Conservation (phyloP, 2,113 vertebrate genomes). For the Mus spicilegus region DNA sequence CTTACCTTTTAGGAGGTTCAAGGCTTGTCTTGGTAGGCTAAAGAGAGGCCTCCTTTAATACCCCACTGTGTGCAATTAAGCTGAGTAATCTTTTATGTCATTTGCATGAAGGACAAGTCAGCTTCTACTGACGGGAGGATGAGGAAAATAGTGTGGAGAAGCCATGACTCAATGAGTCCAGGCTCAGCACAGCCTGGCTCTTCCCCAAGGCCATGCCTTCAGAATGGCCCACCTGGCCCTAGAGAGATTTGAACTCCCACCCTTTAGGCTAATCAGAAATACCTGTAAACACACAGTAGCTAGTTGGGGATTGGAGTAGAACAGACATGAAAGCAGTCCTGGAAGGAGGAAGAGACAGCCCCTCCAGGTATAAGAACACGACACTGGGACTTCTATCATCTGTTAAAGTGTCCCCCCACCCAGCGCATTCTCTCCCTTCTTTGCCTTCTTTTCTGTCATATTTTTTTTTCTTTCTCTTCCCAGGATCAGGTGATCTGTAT, state of each 20-base stretch:
- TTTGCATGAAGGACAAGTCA: neutral
- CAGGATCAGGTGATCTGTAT: neutral
- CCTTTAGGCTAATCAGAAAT: neutral
- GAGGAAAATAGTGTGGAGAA: neutral
- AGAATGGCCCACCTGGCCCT: too few relatives aligned
- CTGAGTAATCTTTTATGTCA: neutral
- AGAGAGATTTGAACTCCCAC: neutral
- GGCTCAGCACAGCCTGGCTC: neutral
- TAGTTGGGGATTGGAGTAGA: neutral
- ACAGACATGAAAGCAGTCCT: neutral
- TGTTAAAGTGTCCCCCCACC: neutral
- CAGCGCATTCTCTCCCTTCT: neutral
- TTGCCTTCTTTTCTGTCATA: neutral
- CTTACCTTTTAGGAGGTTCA: constrained; percentile 43
- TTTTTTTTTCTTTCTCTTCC: neutral
- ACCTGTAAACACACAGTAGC: neutral
- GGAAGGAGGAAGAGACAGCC: neutral
- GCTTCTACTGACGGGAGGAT: constrained; percentile 26
- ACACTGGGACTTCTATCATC: neutral
- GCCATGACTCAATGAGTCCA: neutral
- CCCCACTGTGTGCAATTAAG: neutral
- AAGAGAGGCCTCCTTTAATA: neutral
- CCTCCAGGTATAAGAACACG: neutral
- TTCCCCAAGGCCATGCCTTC: neutral
- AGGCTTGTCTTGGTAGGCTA: neutral